These are phyloP conservation scores for Agrilus mali DNA, from an alignment of 2,888 invertebrate species.

Conservation along the genomic window DNA sequence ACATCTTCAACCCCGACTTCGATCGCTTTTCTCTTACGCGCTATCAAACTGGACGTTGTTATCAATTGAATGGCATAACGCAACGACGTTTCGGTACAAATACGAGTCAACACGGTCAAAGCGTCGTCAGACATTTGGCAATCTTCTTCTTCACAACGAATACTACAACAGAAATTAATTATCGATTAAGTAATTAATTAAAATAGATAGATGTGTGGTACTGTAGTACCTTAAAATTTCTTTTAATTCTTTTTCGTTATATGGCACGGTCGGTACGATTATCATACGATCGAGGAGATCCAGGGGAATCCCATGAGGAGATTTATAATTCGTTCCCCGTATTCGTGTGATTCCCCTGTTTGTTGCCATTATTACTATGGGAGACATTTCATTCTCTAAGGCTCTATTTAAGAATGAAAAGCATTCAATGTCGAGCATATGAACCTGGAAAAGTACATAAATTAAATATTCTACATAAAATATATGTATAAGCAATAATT, in stretches of 20 bases:
- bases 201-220: no score
- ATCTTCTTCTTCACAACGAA: slow-evolving; percentile 93
- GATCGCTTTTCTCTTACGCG: slow-evolving; percentile 73
- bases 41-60: slow-evolving; percentile 90
- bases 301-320: slow-evolving; percentile 95
- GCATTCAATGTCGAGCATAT: slow-evolving; percentile 98
- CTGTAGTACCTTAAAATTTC: slow-evolving; percentile 68
- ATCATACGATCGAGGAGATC: slow-evolving; percentile 93
- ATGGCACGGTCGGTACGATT: slow-evolving; percentile 83
- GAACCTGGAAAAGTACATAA: slow-evolving; percentile 43
- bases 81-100: slow-evolving; percentile 86
- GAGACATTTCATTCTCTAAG: slow-evolving; percentile 92
- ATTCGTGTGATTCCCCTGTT: slow-evolving; percentile 92
- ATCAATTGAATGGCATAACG: slow-evolving; percentile 97
- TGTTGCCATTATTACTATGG: slow-evolving; percentile 97
- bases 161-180: slow-evolving; percentile 16
- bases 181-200: slow-evolving; percentile 2
- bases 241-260: slow-evolving; percentile 75
- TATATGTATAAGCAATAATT: background rate
- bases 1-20: slow-evolving; percentile 83
- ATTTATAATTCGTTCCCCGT: slow-evolving; percentile 83
- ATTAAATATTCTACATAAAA: slow-evolving; percentile 1
- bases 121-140: slow-evolving; percentile 90
- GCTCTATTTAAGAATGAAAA: slow-evolving; percentile 97
- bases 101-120: slow-evolving; percentile 77